Evolutionary conservation across 2,113 vertebrate genomes (phyloP).

Genomic region (Ramphastos sulfuratus): DNA sequence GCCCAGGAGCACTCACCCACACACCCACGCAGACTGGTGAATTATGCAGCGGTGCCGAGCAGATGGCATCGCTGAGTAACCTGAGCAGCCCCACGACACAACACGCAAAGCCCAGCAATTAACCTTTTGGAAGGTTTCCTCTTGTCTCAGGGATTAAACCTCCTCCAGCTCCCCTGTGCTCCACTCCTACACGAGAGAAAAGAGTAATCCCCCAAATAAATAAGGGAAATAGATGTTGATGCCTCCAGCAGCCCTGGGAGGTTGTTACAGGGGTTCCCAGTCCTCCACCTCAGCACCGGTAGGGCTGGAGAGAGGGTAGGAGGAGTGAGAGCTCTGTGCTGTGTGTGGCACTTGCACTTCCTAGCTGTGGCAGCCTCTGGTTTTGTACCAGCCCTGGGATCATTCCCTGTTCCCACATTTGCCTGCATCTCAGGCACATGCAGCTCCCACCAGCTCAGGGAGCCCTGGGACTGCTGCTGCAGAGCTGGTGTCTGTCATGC

Average conservation of each 20-base stretch:
- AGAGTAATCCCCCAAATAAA: slow-evolving; percentile 46
- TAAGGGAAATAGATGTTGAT: not conserved
- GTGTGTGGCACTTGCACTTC: not conserved
- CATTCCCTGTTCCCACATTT: not conserved
- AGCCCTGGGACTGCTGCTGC: not conserved
- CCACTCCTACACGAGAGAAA: slow-evolving; percentile 11
- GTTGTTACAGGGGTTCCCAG: not conserved
- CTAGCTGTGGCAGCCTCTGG: not conserved
- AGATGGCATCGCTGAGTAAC: slow-evolving; percentile 72
- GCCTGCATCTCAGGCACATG: not conserved
- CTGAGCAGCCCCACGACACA: slow-evolving; percentile 34
- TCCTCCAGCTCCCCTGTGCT: not conserved
- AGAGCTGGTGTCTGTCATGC: not conserved
- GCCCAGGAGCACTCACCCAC: not conserved
- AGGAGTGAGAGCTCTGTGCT: not conserved
- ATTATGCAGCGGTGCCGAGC: slow-evolving; percentile 67
- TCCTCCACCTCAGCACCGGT: not conserved
- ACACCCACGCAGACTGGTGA: slow-evolving; percentile 47
- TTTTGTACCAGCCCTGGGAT: not conserved
- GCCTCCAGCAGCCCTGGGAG: not conserved
- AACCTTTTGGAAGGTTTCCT: slow-evolving; percentile 65
- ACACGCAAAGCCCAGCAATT: slow-evolving; percentile 64
- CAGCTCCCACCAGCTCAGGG: not conserved
- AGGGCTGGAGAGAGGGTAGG: not conserved
- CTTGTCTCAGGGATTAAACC: slow-evolving; percentile 60